phyloP scores from a whole-genome alignment of 2,113 vertebrate genomes.

The Grallaria varia region DNA sequence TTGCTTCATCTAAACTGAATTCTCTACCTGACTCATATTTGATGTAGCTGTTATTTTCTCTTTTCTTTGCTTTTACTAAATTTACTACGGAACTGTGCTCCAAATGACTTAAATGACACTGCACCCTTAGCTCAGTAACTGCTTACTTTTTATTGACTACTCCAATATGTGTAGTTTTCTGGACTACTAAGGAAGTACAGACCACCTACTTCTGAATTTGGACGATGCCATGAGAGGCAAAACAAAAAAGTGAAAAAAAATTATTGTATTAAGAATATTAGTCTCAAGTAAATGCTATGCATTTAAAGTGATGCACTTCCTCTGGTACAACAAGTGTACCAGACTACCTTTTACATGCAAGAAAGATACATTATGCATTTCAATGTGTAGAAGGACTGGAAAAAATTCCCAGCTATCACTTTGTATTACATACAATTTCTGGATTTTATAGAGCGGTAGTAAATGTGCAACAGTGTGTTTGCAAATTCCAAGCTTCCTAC shows the following conservation, averaged over 20 bases:
- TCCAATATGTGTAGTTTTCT: background rate
- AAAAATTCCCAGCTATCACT: background rate
- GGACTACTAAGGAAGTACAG: background rate
- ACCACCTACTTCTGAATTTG: background rate
- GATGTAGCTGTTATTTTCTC: background rate
- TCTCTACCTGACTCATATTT: background rate
- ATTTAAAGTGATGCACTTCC: background rate
- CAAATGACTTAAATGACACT: background rate
- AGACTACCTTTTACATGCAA: background rate
- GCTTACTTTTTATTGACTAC: background rate
- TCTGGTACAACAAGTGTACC: background rate
- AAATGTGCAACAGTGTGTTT: background rate
- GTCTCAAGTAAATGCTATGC: background rate
- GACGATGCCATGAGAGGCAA: background rate
- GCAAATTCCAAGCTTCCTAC: background rate
- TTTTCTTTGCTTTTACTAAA: background rate
- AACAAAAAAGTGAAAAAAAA: background rate
- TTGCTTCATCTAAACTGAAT: background rate
- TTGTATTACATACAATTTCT: background rate
- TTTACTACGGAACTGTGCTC: background rate
- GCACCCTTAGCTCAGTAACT: background rate
- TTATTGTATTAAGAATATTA: background rate
- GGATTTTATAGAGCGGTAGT: background rate
- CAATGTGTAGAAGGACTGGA: background rate
- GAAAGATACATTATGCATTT: background rate